Conservation (phyloP, 2,888 invertebrate genomes). For the Amiota mariae region DNA sequence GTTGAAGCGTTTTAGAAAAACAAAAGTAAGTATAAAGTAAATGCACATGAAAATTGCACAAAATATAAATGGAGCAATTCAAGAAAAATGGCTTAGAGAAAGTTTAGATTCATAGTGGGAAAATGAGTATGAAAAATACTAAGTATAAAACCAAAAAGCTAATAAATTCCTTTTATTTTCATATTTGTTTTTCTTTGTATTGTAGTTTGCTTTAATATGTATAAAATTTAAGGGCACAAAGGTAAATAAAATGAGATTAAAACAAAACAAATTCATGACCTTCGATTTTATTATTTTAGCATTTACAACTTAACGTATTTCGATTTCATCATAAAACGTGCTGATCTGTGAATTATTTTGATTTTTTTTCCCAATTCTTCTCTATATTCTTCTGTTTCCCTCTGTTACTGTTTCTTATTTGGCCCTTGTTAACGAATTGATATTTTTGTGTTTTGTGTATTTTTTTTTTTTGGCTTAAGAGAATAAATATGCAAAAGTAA, state of each 20-base stretch:
- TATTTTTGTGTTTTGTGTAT: too few relatives aligned
- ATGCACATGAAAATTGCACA: slow-evolving; percentile 42
- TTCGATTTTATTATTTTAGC: slow-evolving; percentile 57
- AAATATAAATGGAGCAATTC: background rate
- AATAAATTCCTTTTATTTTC: slow-evolving; percentile 40
- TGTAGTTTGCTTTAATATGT: background rate
- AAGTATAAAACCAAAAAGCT: slow-evolving; percentile 8
- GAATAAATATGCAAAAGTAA: background rate
- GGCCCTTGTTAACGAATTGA: slow-evolving; percentile 40
- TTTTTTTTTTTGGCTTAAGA: slow-evolving; percentile 21
- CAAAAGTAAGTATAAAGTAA: slow-evolving; percentile 34
- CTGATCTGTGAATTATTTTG: slow-evolving; percentile 28
- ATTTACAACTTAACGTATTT: slow-evolving; percentile 55
- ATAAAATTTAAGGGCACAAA: background rate
- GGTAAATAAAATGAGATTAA: slow-evolving; percentile 47
- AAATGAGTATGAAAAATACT: background rate
- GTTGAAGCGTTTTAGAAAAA: too few relatives aligned
- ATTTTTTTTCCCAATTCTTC: background rate
- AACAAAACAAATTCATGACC: slow-evolving; percentile 50
- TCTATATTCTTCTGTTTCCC: slow-evolving; percentile 18
- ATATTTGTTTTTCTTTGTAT: background rate
- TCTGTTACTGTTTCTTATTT: slow-evolving; percentile 38
- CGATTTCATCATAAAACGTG: slow-evolving; percentile 66
- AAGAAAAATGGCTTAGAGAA: too few relatives aligned
- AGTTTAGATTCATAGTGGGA: too few relatives aligned